phyloP scores from a whole-genome alignment of 2,797 vertebrate species.

The Labeo calbasu region DNA sequence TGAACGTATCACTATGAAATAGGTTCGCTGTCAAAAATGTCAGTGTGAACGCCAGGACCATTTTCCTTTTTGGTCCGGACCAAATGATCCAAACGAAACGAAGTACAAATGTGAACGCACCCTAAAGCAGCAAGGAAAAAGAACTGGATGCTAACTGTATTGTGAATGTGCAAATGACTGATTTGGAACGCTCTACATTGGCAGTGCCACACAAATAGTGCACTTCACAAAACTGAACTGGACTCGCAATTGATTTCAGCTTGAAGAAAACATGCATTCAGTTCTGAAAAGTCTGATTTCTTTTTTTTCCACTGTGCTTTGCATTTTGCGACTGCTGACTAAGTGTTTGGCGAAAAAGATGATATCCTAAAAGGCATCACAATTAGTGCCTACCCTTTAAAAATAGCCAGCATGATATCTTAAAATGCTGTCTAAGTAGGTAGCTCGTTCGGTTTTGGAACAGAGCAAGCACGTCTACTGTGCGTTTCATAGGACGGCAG shows the following conservation, averaged over 20 bases:
- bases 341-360: background rate
- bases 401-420: slow-evolving; percentile 15
- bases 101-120: background rate
- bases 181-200: background rate
- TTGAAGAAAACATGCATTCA: background rate
- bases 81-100: too few relatives aligned
- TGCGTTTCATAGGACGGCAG: background rate
- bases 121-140: background rate
- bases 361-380: background rate
- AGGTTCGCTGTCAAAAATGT: too few relatives aligned
- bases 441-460: background rate
- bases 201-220: background rate
- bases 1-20: too few relatives aligned
- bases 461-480: slow-evolving; percentile 11
- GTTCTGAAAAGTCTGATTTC: background rate
- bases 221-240: background rate
- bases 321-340: slow-evolving; percentile 8
- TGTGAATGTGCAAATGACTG: background rate
- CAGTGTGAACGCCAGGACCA: too few relatives aligned
- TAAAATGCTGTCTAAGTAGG: slow-evolving; percentile 13
- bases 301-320: background rate
- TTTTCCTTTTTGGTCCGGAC: too few relatives aligned
- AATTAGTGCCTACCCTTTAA: background rate
- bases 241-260: background rate
- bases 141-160: background rate